These are phyloP conservation scores for Napeogenes inachia DNA, from an alignment of 2,888 invertebrate species.

Conservation along the genomic window DNA sequence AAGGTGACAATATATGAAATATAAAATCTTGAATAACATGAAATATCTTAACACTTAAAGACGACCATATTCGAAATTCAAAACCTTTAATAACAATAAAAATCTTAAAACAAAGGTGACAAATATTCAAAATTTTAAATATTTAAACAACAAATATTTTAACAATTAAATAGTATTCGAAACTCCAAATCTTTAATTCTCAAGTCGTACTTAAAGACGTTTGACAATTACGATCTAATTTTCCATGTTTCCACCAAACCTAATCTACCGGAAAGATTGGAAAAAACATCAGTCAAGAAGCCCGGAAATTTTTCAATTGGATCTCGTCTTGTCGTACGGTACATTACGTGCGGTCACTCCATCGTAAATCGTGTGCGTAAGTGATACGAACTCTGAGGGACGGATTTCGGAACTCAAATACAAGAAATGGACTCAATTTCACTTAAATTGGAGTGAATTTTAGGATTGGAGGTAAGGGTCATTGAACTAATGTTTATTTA, in stretches of 20 bases:
- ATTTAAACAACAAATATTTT: no score
- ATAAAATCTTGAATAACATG: no score
- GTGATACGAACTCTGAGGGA: constrained; percentile 20
- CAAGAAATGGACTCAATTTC: constrained; percentile 7
- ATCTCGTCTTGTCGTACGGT: constrained; percentile 59
- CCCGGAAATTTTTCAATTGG: constrained; percentile 57
- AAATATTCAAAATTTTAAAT: no score
- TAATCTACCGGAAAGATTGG: constrained; percentile 64
- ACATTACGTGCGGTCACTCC: constrained; percentile 54
- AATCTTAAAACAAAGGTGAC: no score
- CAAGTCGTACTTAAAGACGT: not conserved
- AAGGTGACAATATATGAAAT: no score
- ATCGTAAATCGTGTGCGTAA: constrained; percentile 52
- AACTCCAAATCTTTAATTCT: no score
- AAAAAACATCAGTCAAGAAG: constrained; percentile 60
- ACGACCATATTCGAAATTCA: no score
- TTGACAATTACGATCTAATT: constrained; percentile 6
- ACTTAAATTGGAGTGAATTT: constrained; percentile 8
- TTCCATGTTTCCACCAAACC: constrained; percentile 20
- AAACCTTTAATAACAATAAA: no score
- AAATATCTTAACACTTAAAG: no score
- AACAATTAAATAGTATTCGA: no score
- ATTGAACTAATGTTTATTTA: not conserved
- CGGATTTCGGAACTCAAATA: constrained; percentile 18
- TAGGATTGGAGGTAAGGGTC: not conserved